Conservation (phyloP, 2,113 vertebrate species). For the Calidris pygmaea region DNA sequence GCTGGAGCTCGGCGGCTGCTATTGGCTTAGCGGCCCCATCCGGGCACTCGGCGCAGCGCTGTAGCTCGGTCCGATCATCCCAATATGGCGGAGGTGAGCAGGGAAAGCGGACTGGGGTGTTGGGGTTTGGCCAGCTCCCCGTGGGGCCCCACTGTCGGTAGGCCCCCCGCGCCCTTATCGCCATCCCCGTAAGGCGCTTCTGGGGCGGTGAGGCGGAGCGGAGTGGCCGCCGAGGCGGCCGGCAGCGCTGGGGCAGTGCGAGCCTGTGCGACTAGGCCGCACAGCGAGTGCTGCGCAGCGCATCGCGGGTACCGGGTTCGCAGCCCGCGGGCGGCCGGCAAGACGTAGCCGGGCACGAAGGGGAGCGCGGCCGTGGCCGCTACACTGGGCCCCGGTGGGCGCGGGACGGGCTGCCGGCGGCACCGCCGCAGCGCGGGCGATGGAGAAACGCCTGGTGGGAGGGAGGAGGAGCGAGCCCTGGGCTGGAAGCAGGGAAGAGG, state of each 20-base stretch:
- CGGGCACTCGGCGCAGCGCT: constrained; percentile 87
- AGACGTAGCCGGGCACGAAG: background rate
- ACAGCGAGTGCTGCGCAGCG: constrained; percentile 49
- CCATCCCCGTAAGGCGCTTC: background rate
- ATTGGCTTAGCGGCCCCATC: constrained; percentile 88
- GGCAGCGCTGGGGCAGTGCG: constrained; percentile 38
- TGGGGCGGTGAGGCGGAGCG: background rate
- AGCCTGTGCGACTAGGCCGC: constrained; percentile 84
- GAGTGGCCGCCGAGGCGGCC: background rate
- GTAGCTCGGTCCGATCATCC: constrained; percentile 90
- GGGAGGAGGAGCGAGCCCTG: background rate
- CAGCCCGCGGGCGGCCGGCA: background rate
- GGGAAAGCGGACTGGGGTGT: constrained; percentile 85
- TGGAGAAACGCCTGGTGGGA: background rate
- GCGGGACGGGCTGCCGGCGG: background rate
- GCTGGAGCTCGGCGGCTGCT: constrained; percentile 48
- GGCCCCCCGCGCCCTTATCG: background rate
- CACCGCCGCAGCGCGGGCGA: background rate
- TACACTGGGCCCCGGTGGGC: background rate
- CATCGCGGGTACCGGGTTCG: background rate
- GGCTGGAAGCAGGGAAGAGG: background rate
- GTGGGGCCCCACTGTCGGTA: background rate
- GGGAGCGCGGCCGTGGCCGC: background rate
- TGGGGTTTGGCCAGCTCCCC: constrained; percentile 48
- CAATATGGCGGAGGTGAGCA: constrained; percentile 99